Conservation (phyloP, 2,888 invertebrate genomes). For the Lithophane socia region DNA sequence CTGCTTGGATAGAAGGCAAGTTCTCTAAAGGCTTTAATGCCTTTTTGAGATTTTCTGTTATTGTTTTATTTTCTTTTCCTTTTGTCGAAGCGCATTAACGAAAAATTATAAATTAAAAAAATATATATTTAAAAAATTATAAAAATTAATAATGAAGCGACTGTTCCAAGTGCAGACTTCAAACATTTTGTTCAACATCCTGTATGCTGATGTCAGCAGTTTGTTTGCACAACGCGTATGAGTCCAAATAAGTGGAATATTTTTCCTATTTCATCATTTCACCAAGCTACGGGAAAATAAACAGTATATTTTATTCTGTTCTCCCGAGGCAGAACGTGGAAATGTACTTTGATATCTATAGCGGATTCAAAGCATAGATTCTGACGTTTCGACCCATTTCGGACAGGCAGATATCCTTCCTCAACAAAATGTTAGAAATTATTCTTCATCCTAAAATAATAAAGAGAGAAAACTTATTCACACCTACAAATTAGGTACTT, state of each 20-base stretch:
- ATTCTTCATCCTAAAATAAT: neutral
- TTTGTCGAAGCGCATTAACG: neutral
- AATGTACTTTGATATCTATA: neutral
- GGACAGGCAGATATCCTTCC: neutral
- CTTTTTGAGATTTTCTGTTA: neutral
- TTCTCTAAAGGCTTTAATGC: neutral
- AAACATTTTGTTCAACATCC: slow-evolving; percentile 1
- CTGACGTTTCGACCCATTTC: neutral
- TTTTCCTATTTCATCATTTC: slow-evolving; percentile 23
- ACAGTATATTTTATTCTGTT: slow-evolving; percentile 1
- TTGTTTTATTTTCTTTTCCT: neutral
- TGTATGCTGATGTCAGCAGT: slow-evolving; percentile 18
- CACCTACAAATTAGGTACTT: neutral
- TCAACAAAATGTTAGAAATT: neutral
- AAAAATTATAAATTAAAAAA: too few species aligned
- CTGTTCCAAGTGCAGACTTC: neutral
- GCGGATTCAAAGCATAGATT: neutral
- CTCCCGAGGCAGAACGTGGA: neutral
- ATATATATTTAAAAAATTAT: too few species aligned
- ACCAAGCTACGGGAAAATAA: slow-evolving; percentile 4
- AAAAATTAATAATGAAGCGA: neutral
- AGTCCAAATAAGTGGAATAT: slow-evolving; percentile 20
- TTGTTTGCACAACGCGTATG: slow-evolving; percentile 1
- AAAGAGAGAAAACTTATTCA: neutral
- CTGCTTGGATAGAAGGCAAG: slow-evolving; percentile 12